These are phyloP conservation scores for Acrocyrtus sp. DNA, from an alignment of 2,888 invertebrate genomes.

Conservation along the genomic window DNA sequence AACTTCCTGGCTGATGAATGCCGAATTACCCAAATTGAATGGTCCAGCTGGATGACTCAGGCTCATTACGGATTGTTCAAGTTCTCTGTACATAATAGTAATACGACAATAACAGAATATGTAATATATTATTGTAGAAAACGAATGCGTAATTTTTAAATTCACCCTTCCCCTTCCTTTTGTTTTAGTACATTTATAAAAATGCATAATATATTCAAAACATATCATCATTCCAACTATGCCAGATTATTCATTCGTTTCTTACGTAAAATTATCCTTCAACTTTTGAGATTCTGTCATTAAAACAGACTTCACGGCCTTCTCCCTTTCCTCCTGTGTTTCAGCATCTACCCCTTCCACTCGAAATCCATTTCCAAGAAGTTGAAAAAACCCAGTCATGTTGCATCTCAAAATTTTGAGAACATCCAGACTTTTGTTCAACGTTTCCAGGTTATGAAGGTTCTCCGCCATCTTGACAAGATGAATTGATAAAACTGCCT, in stretches of 20 bases:
- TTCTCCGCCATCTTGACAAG: too few species aligned
- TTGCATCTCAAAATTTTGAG: constrained; percentile 83
- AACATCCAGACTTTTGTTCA: constrained; percentile 78
- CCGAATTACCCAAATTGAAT: constrained; percentile 85
- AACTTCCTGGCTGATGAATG: constrained; percentile 88
- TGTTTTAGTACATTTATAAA: too few species aligned
- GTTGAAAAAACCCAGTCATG: constrained; percentile 86
- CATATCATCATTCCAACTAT: too few species aligned
- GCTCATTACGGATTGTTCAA: constrained; percentile 80
- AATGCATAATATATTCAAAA: too few species aligned
- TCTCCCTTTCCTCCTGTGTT: constrained; percentile 48
- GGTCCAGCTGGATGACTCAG: constrained; percentile 82
- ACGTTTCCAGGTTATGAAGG: constrained; percentile 75
- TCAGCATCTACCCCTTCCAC: constrained; percentile 70
- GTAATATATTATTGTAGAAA: not conserved
- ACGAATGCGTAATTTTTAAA: not conserved
- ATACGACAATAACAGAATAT: too few species aligned
- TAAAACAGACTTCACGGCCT: constrained; percentile 40
- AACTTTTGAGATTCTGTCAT: constrained; percentile 75
- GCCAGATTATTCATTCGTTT: too few species aligned
- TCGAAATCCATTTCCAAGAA: constrained; percentile 82
- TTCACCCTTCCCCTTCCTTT: too few species aligned
- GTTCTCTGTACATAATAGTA: constrained; percentile 79
- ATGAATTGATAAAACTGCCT: too few species aligned
- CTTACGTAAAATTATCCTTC: constrained; percentile 73